These are phyloP conservation scores for Drosophila biarmipes DNA, from an alignment of 1,140 invertebrate genomes.

Conservation along the genomic window DNA sequence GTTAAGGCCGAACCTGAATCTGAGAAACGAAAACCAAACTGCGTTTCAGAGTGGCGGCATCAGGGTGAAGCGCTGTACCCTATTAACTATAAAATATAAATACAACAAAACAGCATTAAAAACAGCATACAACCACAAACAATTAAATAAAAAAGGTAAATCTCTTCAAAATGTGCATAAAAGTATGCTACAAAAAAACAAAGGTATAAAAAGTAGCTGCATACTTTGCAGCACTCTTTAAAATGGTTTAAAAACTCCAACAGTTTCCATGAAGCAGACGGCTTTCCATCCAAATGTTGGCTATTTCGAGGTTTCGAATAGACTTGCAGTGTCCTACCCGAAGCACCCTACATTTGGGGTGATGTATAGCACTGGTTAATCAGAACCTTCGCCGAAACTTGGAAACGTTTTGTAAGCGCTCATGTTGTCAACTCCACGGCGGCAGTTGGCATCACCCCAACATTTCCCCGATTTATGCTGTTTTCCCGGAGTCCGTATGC, in stretches of 20 bases:
- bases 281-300: too few relatives aligned
- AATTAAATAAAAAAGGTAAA: too few relatives aligned
- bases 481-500: slow-evolving; percentile 14
- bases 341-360: not conserved
- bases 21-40: slow-evolving; percentile 3
- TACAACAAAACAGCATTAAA: too few relatives aligned
- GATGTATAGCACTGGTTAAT: slow-evolving; percentile 5
- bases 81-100: too few relatives aligned
- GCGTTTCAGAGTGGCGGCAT: not conserved
- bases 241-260: too few relatives aligned
- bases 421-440: slow-evolving; percentile 47
- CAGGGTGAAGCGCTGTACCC: too few relatives aligned
- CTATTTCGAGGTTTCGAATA: not conserved
- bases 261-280: too few relatives aligned
- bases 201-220: too few relatives aligned
- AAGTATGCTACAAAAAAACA: too few relatives aligned
- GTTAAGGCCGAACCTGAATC: slow-evolving; percentile 4
- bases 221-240: too few relatives aligned
- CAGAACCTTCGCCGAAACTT: slow-evolving; percentile 30
- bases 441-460: not conserved
- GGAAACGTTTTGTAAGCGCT: slow-evolving; percentile 63
- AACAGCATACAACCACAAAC: too few relatives aligned
- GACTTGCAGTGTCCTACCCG: not conserved
- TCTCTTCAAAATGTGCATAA: too few relatives aligned
- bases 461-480: not conserved